phyloP scores from a whole-genome alignment of 2,797 vertebrate genomes.

The Sebastes nivosus region DNA sequence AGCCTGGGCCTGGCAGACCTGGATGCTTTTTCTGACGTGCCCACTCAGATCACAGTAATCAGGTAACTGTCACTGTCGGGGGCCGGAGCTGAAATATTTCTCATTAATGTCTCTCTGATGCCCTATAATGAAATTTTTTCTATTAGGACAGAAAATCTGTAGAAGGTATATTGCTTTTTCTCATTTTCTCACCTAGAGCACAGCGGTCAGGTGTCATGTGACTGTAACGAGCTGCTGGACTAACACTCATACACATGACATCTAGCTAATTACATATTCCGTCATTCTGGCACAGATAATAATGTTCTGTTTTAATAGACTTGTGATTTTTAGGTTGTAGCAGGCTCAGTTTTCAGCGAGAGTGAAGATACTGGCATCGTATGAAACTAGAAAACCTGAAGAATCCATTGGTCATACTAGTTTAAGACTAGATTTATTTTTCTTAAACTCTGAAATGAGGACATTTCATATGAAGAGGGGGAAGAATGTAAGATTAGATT shows the following conservation, averaged over 20 bases:
- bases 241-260: not conserved
- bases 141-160: slow-evolving; percentile 13
- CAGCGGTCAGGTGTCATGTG: slow-evolving; percentile 4
- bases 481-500: too few species aligned
- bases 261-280: slow-evolving; percentile 10
- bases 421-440: too few species aligned
- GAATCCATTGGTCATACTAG: too few species aligned
- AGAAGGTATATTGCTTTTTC: slow-evolving; percentile 9
- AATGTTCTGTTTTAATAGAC: not conserved
- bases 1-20: slow-evolving; percentile 93
- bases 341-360: too few species aligned
- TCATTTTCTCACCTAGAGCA: slow-evolving; percentile 1
- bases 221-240: slow-evolving; percentile 1
- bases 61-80: slow-evolving; percentile 82
- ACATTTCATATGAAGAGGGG: too few species aligned
- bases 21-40: slow-evolving; percentile 91
- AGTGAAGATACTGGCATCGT: too few species aligned
- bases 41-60: slow-evolving; percentile 85
- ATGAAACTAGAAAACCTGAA: too few species aligned
- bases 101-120: slow-evolving; percentile 45
- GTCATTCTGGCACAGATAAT: slow-evolving; percentile 4
- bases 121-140: slow-evolving; percentile 43
- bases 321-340: too few species aligned
- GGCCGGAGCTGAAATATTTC: slow-evolving; percentile 13
- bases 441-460: too few species aligned